Evolutionary conservation across 2,113 vertebrate species (phyloP), one percentile per base, ranked within the genome.

Genomic region (Numenius arquata): DNA sequence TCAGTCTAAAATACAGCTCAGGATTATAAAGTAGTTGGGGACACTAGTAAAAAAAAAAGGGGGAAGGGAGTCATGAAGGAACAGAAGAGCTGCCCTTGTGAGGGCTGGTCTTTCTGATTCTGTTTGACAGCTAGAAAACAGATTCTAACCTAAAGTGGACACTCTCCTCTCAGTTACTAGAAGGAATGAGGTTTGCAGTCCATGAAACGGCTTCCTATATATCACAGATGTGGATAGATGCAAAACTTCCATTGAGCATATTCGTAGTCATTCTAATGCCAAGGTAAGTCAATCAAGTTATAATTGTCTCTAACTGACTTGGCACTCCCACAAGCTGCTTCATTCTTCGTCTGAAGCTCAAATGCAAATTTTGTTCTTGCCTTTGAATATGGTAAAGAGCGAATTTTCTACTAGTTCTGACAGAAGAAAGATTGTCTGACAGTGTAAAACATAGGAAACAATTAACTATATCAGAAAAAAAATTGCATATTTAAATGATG

Each of bases 201-300:
- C 15, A 4, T 36, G 25, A 67, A 92, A 56, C 47, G 25, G 2
- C 38, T 62, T 77, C 47, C 59, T 62, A n/a, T 52, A 73, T 40
- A 62, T 29, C 1, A 2, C 27, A 58, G 56, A 45, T 14, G 6
- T 36, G 22, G 50, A 55, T n/a, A 61, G 45, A 50, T 66, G 29
- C 36, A 63, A 45, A 67, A 21, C 18, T 62, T 92, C 20, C 20
- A 40, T 27, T 45, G 58, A 47, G 20, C 45, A 40, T 20, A 25
- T 72, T 89, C 63, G 47, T 85, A 56, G 22, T 52, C 41, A 27
- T 91, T 94, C 61, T 73, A 93, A 90, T 68, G 53, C 52, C 76
- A 88, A 75, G 67, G 30, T 78, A 88, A 96, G 74, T 96, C 96
- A 95, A 73, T 94, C 95, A 95, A 97, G 89, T 66, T 92, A 88